Base-by-base conservation (phyloP, 2,113 vertebrate genomes). In the Ictalurus punctatus region DNA sequence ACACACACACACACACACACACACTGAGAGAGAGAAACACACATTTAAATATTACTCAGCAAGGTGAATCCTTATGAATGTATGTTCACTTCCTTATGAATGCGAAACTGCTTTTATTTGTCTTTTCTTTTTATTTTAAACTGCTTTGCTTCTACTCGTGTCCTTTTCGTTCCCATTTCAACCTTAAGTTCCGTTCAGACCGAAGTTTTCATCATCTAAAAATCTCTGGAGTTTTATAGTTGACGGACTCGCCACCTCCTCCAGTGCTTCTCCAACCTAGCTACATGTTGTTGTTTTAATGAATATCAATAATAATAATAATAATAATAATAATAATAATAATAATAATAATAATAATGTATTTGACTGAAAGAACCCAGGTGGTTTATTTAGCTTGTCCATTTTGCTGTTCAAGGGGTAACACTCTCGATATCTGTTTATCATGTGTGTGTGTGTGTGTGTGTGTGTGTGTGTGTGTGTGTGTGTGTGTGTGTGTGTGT, bases 301-400 rank as follows among this genome's bases (percentile, higher is more conserved):
- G 88, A 89, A 91, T 78, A 86, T 34, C 90, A 90, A 92, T 85
- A 85, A 27, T 89, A 92, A 40, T 40, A 40, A 40, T 40, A 40
- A 3, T 91, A 82, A 79, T 86, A 91, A 90, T 91, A 88, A 89
- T 92, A 88, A 92, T 90, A 86, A 84, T 82, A 81, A 44, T 91
- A 88, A 93, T 89, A 59, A 73, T 89, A 92, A 90, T 90, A 87
- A 85, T 93, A 91, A 93, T 94, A 88, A 90, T 90, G 92, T 93
- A 91, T 94, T 93, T 93, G 95, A 96, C 95, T 96, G 95, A 95
- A 95, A 87, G 91, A 95, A 93, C 92, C 91, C 92, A 84, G 23
- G 85, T 37, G 90, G 92, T 92, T 92, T 92, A 87, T 90, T 91
- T 92, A 23, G 65, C 19, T 10, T 92, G 92, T 93, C 88, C 93